These are phyloP conservation scores for Callithrix jacchus DNA, from an alignment of 2,113 vertebrate species.

Conservation along the genomic window DNA sequence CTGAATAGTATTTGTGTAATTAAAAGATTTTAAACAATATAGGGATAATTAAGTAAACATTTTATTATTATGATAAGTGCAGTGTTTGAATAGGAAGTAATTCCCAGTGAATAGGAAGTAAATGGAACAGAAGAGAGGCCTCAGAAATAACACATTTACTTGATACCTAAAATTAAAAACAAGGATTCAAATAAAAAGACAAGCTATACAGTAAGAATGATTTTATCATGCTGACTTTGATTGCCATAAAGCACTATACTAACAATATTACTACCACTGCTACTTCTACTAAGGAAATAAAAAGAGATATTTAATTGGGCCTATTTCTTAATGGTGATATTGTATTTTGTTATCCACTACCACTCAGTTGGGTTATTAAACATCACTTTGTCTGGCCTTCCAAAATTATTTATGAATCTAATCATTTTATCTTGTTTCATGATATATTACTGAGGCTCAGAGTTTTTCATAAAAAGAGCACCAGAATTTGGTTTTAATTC, in stretches of 20 bases:
- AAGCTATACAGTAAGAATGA: neutral
- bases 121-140: too few species aligned
- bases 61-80: neutral
- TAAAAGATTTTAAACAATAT: neutral
- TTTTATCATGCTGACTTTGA: neutral
- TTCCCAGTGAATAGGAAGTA: too few species aligned
- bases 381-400: neutral
- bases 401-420: neutral
- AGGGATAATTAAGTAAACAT: neutral
- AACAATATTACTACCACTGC: neutral
- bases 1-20: neutral
- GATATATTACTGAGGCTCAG: neutral
- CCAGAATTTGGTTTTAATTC: neutral
- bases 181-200: neutral
- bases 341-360: neutral
- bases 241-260: neutral
- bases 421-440: neutral
- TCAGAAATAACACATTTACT: too few species aligned
- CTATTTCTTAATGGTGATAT: neutral
- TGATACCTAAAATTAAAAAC: neutral
- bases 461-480: neutral
- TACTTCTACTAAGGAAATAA: neutral
- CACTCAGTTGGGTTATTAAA: neutral
- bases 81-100: neutral
- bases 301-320: neutral